These are phyloP conservation scores for Ephestia elutella DNA, from an alignment of 1,140 invertebrate genomes.

Conservation along the genomic window DNA sequence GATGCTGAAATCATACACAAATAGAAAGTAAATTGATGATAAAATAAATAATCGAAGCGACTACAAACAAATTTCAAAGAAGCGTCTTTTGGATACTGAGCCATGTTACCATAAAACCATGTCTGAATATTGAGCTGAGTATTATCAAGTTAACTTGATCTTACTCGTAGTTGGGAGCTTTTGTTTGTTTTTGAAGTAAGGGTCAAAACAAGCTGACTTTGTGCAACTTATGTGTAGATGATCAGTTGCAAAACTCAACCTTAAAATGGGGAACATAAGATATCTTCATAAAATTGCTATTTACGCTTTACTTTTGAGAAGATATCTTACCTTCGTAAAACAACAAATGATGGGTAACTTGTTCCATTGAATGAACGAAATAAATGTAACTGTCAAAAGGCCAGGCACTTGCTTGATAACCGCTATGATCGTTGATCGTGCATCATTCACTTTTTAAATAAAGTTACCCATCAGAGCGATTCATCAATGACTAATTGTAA, in stretches of 20 bases:
- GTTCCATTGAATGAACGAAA: neutral
- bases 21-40: slow-evolving; percentile 47
- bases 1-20: slow-evolving; percentile 63
- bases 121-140: neutral
- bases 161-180: neutral
- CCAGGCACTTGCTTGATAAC: too few species aligned
- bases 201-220: slow-evolving; percentile 4
- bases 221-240: neutral
- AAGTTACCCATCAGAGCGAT: neutral
- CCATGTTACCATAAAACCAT: slow-evolving; percentile 8
- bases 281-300: neutral
- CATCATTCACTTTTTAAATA: neutral
- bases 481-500: neutral
- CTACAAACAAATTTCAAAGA: slow-evolving; percentile 41
- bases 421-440: too few species aligned
- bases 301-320: neutral
- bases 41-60: slow-evolving; percentile 46
- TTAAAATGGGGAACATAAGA: neutral
- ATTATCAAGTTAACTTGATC: neutral
- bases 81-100: slow-evolving; percentile 35
- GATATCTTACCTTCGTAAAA: neutral
- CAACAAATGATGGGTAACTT: neutral
- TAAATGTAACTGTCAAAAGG: too few species aligned
- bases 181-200: neutral
- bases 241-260: neutral